Evolutionary conservation across 2,888 invertebrate species (phyloP).

Genomic region (Philereme vetulata): DNA sequence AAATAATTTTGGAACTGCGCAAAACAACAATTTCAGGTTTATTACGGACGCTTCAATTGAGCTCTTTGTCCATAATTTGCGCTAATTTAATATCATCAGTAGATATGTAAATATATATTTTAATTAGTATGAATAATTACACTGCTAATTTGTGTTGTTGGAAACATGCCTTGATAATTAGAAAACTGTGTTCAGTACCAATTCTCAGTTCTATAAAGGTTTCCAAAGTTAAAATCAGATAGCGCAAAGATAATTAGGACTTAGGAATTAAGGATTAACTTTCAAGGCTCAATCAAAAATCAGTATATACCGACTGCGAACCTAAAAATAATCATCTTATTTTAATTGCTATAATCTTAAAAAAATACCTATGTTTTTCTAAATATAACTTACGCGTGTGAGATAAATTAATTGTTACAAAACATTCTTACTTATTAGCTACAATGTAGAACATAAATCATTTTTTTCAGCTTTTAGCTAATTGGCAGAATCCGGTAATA

Average conservation of each 20-base stretch:
- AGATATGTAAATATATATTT: neutral
- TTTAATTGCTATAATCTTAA: neutral
- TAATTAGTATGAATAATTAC: too few species aligned
- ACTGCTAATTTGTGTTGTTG: too few species aligned
- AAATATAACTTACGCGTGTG: constrained; percentile 43
- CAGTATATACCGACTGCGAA: too few species aligned
- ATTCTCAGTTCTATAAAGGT: too few species aligned
- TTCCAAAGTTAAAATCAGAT: too few species aligned
- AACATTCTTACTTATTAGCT: constrained; percentile 35
- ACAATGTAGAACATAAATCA: constrained; percentile 7
- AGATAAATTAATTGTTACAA: constrained; percentile 47
- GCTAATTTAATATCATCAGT: constrained; percentile 7
- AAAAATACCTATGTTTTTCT: constrained; percentile 26
- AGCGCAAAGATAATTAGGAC: too few species aligned
- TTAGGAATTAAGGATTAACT: too few species aligned
- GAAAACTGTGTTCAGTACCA: too few species aligned
- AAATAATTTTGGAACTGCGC: too few species aligned
- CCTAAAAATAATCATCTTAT: too few species aligned
- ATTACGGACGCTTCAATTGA: constrained; percentile 10
- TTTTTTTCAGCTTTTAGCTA: constrained; percentile 6
- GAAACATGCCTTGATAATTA: too few species aligned
- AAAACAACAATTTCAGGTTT: constrained; percentile 3
- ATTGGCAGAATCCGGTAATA: constrained; percentile 3
- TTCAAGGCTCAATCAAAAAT: too few species aligned
- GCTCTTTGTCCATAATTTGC: constrained; percentile 2